phyloP scores from a whole-genome alignment of 2,888 invertebrate species.

The Ichneumoninae sp. region DNA sequence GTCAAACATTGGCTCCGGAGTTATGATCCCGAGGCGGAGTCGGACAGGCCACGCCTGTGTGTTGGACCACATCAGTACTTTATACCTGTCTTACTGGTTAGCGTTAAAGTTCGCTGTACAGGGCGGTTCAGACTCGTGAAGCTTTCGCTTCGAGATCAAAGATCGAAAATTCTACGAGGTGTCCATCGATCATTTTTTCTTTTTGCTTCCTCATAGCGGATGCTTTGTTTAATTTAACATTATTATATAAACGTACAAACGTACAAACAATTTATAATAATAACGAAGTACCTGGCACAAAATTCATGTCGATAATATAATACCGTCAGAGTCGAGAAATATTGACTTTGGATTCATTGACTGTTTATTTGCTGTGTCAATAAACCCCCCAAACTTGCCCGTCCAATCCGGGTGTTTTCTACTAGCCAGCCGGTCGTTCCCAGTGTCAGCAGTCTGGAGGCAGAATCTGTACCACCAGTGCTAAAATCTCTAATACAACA shows the following conservation, averaged over 20 bases:
- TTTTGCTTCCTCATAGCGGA: too few relatives aligned
- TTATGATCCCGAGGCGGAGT: conserved; percentile 39
- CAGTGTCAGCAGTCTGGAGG: background rate
- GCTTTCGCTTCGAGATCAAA: background rate
- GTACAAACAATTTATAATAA: background rate
- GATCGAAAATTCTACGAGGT: background rate
- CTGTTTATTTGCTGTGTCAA: conserved; percentile 48
- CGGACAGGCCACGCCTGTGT: conserved; percentile 30
- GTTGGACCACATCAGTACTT: conserved; percentile 17
- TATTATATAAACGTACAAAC: background rate
- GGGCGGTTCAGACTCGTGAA: background rate
- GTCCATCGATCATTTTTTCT: background rate
- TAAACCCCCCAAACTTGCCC: conserved; percentile 18
- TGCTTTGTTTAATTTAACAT: background rate
- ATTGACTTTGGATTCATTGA: conserved; percentile 46
- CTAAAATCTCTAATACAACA: conserved; percentile 12
- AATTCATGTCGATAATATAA: conserved; percentile 12
- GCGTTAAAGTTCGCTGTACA: conserved; percentile 14
- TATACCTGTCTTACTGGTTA: conserved; percentile 22
- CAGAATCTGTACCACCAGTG: conserved; percentile 2
- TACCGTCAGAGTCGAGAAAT: conserved; percentile 19
- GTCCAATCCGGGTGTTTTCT: conserved; percentile 48
- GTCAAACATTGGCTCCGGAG: conserved; percentile 40
- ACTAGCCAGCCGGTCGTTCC: conserved; percentile 4
- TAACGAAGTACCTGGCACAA: background rate